These are phyloP conservation scores for Stichodactyla helianthus DNA, from an alignment of 64 coral and sea anemone species.

Conservation along the genomic window DNA sequence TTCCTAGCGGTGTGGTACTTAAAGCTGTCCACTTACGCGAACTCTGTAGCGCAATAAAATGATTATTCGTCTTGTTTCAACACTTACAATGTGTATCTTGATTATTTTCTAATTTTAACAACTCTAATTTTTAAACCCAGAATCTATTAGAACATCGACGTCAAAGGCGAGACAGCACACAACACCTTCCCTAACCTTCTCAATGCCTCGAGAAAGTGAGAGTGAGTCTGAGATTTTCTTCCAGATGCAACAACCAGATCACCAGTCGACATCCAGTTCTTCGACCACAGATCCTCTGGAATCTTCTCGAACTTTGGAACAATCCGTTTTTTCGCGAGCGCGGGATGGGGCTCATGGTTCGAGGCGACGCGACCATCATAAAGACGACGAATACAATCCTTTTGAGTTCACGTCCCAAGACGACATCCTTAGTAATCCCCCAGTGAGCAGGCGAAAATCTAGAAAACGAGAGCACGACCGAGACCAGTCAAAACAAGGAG, in stretches of 20 bases:
- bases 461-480: neutral
- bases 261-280: neutral
- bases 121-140: neutral
- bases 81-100: too few species aligned
- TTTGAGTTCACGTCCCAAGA: constrained; percentile 55
- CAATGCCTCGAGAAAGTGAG: constrained; percentile 29
- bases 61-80: too few species aligned
- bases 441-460: constrained; percentile 18
- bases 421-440: neutral
- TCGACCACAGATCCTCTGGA: neutral
- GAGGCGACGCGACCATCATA: neutral
- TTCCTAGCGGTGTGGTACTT: too few species aligned
- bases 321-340: constrained; percentile 16
- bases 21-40: too few species aligned
- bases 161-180: neutral
- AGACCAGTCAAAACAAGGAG: neutral
- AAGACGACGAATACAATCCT: constrained; percentile 25
- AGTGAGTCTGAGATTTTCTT: neutral
- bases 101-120: neutral
- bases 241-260: neutral
- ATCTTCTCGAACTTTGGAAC: neutral
- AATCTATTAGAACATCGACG: neutral
- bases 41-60: too few species aligned
- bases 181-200: constrained; percentile 37
- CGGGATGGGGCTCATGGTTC: neutral